Percentiles rank a stretch among this genome's conserved stretches.
Conservation (phyloP, 1,140 invertebrate genomes). For the Dolichoris vasculosae region DNA sequence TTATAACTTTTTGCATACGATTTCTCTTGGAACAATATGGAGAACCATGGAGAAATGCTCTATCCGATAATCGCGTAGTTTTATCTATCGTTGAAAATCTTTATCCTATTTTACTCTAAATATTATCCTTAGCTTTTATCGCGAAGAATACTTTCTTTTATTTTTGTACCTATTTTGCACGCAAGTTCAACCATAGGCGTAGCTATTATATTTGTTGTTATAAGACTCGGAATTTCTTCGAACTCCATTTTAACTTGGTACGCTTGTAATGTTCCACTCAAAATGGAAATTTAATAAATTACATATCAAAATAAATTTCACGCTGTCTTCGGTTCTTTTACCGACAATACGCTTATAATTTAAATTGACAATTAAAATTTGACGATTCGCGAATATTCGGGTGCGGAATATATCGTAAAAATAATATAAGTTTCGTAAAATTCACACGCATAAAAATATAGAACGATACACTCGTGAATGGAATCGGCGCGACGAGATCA, state of each 20-base stretch:
- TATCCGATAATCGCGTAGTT: background rate
- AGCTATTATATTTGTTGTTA: background rate
- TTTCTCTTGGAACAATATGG: background rate
- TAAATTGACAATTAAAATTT: conserved; percentile 10
- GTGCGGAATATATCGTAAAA: background rate
- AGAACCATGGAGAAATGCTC: background rate
- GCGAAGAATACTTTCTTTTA: background rate
- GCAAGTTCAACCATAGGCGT: background rate
- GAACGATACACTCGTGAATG: background rate
- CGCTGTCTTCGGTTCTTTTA: background rate
- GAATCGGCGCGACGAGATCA: background rate
- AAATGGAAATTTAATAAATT: conserved; percentile 9
- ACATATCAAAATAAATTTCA: background rate
- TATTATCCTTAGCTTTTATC: background rate
- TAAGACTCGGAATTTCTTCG: background rate
- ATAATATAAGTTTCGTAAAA: background rate
- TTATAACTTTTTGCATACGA: background rate
- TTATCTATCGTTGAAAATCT: background rate
- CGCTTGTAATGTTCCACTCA: background rate
- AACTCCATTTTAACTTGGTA: background rate
- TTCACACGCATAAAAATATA: background rate
- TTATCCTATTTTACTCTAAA: background rate
- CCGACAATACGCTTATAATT: background rate
- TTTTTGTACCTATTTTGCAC: background rate
- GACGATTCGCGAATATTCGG: background rate